These are phyloP conservation scores for Eurois occulta DNA, from an alignment of 2,888 invertebrate genomes.

Conservation along the genomic window DNA sequence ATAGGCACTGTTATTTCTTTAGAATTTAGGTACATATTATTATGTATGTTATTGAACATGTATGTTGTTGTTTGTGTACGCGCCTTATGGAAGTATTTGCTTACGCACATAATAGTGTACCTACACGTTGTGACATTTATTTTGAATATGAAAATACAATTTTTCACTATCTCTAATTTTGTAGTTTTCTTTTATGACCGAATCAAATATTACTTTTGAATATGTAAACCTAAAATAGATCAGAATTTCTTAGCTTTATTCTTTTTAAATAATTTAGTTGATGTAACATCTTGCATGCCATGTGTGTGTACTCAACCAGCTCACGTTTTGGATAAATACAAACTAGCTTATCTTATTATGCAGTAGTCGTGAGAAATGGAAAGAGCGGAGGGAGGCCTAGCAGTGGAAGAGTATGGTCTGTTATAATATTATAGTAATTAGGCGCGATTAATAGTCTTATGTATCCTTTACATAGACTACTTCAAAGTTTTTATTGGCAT, in stretches of 20 bases:
- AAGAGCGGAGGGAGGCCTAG: too few relatives aligned
- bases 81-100: conserved; percentile 8
- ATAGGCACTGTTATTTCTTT: conserved; percentile 29
- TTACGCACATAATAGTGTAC: conserved; percentile 22
- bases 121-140: conserved; percentile 3
- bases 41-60: conserved; percentile 9
- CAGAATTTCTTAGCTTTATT: neutral
- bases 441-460: neutral
- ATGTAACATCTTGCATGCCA: neutral
- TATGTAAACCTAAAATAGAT: neutral
- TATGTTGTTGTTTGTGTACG: conserved; percentile 32
- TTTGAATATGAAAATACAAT: conserved; percentile 30
- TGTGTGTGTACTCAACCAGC: too few relatives aligned
- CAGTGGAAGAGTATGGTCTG: neutral
- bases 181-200: conserved; percentile 1
- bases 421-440: neutral
- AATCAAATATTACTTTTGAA: neutral
- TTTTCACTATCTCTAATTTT: conserved; percentile 22
- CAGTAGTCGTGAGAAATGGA: neutral
- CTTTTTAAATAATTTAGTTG: neutral
- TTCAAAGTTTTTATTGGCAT: too few relatives aligned
- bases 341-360: too few relatives aligned
- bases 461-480: neutral
- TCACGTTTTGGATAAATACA: neutral
- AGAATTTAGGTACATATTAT: conserved; percentile 20